A percentile compares a stretch with the other conserved stretches of the same genome.
These are phyloP conservation scores for Schizopygopsis malacanthus DNA, from an alignment of 2,797 vertebrate species.

Conservation along the genomic window DNA sequence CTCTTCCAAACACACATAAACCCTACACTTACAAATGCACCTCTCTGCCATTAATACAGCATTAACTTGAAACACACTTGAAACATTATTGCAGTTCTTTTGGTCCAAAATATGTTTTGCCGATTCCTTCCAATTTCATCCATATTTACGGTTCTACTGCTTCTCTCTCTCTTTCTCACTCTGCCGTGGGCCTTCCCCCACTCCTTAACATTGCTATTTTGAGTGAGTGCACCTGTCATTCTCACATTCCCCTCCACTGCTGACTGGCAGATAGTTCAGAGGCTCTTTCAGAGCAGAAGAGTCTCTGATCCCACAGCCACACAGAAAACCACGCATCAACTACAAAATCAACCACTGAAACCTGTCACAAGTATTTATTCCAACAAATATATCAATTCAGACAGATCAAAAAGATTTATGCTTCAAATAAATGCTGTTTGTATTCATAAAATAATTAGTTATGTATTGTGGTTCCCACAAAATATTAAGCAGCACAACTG, in stretches of 20 bases:
- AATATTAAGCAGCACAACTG: neutral
- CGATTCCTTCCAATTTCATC: constrained; percentile 33
- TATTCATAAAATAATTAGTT: neutral
- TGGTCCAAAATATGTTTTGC: neutral
- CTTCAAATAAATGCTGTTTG: neutral
- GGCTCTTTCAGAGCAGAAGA: constrained; percentile 63
- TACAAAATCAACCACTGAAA: neutral
- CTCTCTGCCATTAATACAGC: neutral
- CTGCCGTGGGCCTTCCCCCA: constrained; percentile 55
- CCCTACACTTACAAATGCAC: neutral
- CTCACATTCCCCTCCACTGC: constrained; percentile 81
- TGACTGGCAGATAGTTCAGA: constrained; percentile 80
- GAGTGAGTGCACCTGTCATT: constrained; percentile 81
- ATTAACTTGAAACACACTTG: neutral
- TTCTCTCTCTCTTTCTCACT: neutral
- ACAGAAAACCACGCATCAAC: constrained; percentile 5
- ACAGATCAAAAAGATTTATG: neutral
- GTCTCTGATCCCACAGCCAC: constrained; percentile 48
- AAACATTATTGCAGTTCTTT: constrained; percentile 12
- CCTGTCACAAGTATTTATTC: neutral
- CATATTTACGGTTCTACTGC: constrained; percentile 27
- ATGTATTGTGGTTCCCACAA: neutral
- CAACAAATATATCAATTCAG: neutral
- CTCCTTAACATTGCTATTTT: constrained; percentile 75
- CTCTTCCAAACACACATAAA: neutral